phyloP scores from a whole-genome alignment of 2,113 vertebrate genomes.

The Orcinus orca region DNA sequence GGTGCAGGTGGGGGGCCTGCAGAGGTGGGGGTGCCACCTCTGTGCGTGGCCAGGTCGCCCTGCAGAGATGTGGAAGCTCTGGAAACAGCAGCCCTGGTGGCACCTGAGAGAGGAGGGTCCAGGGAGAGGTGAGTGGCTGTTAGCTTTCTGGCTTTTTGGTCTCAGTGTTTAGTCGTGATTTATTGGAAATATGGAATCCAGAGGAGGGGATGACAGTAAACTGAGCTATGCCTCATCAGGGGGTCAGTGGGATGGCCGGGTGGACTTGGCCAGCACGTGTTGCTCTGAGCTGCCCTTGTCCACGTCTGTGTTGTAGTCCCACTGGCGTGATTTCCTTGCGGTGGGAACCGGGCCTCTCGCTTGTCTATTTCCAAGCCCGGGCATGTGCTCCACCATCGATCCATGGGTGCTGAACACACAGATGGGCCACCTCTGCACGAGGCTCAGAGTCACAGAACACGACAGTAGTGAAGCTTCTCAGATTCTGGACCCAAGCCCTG shows the following conservation, averaged over 20 bases:
- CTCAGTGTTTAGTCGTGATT: neutral
- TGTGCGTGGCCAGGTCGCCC: neutral
- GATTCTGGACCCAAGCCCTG: neutral
- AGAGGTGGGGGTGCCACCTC: neutral
- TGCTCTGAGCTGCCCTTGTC: neutral
- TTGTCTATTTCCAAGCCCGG: neutral
- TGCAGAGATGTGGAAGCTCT: neutral
- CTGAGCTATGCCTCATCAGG: rapidly evolving
- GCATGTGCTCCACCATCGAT: neutral
- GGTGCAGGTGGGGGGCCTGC: neutral
- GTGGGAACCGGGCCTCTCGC: neutral
- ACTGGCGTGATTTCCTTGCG: neutral
- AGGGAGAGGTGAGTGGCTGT: neutral
- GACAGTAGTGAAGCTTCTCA: neutral
- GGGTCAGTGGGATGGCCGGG: neutral
- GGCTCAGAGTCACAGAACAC: neutral
- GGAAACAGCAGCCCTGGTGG: neutral
- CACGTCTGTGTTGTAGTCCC: neutral
- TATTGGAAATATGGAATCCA: neutral
- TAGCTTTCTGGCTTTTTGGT: neutral
- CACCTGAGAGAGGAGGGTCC: neutral
- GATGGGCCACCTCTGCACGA: too few species aligned
- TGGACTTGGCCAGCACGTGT: neutral
- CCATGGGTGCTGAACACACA: rapidly evolving
- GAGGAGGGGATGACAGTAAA: too few species aligned